A percentile compares a stretch with the other conserved stretches of the same genome.
Evolutionary conservation across 2,797 vertebrate genomes (phyloP).

Genomic region (Typhlichthys eigenmanni): DNA sequence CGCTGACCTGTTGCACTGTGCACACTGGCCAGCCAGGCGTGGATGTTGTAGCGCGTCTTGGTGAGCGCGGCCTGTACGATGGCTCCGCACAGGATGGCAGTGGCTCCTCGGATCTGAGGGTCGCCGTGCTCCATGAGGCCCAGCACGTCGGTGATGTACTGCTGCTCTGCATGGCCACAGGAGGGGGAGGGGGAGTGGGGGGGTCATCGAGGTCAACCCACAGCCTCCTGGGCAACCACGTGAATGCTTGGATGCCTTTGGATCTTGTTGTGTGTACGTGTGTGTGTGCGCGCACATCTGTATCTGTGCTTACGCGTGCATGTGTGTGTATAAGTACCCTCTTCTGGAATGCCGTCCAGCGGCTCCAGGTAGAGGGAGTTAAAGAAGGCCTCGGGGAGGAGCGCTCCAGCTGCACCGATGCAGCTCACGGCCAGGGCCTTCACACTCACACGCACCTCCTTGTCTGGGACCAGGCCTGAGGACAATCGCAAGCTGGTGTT

Average conservation of each 20-base stretch:
- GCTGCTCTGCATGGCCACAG: slow-evolving; percentile 81
- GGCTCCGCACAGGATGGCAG: slow-evolving; percentile 90
- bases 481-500: slow-evolving; percentile 1
- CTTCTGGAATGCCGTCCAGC: slow-evolving; percentile 75
- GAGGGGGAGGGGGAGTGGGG: neutral
- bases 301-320: neutral
- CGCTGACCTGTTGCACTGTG: slow-evolving; percentile 75
- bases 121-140: slow-evolving; percentile 89
- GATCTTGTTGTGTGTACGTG: neutral
- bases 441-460: slow-evolving; percentile 94
- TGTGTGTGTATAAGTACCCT: slow-evolving; percentile 66
- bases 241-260: neutral
- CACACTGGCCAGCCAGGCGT: slow-evolving; percentile 84
- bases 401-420: slow-evolving; percentile 87
- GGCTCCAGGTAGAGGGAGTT: slow-evolving; percentile 88
- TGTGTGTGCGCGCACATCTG: neutral
- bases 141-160: slow-evolving; percentile 90
- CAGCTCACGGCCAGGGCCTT: slow-evolving; percentile 96
- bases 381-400: slow-evolving; percentile 94
- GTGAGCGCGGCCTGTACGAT: slow-evolving; percentile 86
- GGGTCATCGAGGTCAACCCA: neutral
- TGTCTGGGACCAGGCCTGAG: slow-evolving; percentile 89
- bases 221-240: neutral
- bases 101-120: slow-evolving; percentile 94
- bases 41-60: slow-evolving; percentile 88